phyloP scores from a whole-genome alignment of 2,797 vertebrate genomes.

The Dendrocincla tyrannina region DNA sequence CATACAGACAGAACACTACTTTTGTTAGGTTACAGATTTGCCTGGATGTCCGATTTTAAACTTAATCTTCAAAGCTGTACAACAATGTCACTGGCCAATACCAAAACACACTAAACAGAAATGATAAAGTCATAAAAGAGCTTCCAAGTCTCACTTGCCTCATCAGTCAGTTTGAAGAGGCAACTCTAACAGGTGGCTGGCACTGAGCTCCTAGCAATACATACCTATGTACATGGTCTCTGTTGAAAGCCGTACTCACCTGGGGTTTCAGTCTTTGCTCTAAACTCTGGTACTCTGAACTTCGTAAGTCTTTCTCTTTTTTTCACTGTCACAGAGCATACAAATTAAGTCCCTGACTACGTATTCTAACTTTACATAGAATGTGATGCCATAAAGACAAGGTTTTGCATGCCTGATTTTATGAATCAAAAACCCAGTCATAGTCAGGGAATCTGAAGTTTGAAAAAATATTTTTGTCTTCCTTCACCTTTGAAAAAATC shows the following conservation, averaged over 20 bases:
- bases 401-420: constrained; percentile 23
- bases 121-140: background rate
- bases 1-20: background rate
- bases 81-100: background rate
- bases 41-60: background rate
- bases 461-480: background rate
- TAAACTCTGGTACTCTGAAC: background rate
- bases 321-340: constrained; percentile 48
- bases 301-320: constrained; percentile 26
- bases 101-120: background rate
- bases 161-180: background rate
- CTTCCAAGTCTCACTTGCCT: constrained; percentile 33
- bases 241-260: background rate
- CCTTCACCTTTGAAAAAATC: background rate
- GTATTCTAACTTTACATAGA: constrained; percentile 32
- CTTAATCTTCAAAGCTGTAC: background rate
- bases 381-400: background rate
- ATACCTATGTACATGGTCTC: background rate
- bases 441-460: background rate
- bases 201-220: constrained; percentile 7
- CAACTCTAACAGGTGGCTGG: background rate
- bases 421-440: background rate
- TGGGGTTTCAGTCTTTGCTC: background rate
- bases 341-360: constrained; percentile 38
- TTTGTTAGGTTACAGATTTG: background rate